Conservation (phyloP, 2,888 invertebrate species). For the Polylopha cassiicola region DNA sequence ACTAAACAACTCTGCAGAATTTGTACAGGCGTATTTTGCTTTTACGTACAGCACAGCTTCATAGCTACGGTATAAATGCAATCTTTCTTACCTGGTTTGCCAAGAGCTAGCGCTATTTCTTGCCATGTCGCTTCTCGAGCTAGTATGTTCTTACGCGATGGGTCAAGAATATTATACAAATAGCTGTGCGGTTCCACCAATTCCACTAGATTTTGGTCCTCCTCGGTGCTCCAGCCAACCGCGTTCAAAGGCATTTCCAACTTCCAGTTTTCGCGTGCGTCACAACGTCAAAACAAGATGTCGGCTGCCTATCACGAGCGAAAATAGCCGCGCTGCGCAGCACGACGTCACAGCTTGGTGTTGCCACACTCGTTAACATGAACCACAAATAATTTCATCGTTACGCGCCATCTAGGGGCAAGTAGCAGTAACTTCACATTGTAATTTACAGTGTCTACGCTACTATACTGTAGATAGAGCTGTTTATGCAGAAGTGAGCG, state of each 20-base stretch:
- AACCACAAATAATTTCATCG: too few species aligned
- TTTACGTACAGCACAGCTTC: constrained; percentile 42
- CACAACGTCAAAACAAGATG: constrained; percentile 61
- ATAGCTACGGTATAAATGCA: too few species aligned
- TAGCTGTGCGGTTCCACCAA: constrained; percentile 60
- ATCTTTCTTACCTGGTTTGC: constrained; percentile 65
- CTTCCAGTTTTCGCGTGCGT: constrained; percentile 35
- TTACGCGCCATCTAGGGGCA: too few species aligned
- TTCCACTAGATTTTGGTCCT: constrained; percentile 60
- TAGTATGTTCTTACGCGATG: constrained; percentile 63
- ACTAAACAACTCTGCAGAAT: not conserved
- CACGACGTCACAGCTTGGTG: constrained; percentile 53
- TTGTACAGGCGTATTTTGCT: constrained; percentile 13
- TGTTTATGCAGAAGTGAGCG: too few species aligned
- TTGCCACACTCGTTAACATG: not conserved
- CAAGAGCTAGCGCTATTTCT: constrained; percentile 56
- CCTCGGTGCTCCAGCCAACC: constrained; percentile 59
- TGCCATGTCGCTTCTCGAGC: constrained; percentile 64
- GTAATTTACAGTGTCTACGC: too few species aligned
- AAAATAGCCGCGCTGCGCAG: constrained; percentile 65
- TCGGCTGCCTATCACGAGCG: constrained; percentile 66
- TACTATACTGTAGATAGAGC: too few species aligned
- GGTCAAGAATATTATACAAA: constrained; percentile 58
- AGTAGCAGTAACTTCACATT: too few species aligned
- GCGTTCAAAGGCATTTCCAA: constrained; percentile 65